These are phyloP conservation scores for Zapornia atra DNA, from an alignment of 2,113 vertebrate species.

Conservation along the genomic window DNA sequence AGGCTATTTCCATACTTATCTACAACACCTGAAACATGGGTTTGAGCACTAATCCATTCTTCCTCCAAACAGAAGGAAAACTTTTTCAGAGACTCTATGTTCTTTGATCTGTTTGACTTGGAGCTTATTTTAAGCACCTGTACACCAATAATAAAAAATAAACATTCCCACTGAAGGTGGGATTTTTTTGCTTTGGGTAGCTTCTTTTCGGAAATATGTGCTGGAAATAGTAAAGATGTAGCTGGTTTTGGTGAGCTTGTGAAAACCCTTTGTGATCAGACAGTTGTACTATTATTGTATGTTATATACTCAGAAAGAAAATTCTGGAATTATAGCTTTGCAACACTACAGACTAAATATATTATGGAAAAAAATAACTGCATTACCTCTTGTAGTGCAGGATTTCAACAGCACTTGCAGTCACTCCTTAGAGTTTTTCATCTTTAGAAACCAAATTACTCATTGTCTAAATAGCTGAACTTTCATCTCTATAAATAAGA, in stretches of 20 bases:
- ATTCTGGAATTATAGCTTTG: constrained; percentile 37
- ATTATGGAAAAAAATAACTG: constrained; percentile 55
- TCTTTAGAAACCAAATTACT: constrained; percentile 72
- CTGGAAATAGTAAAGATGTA: not conserved
- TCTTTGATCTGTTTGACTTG: not conserved
- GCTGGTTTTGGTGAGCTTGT: not conserved
- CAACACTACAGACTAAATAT: constrained; percentile 49
- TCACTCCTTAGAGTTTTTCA: constrained; percentile 68
- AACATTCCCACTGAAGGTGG: not conserved
- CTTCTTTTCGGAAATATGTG: not conserved
- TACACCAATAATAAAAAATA: not conserved
- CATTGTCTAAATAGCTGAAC: constrained; percentile 75
- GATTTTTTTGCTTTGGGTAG: not conserved
- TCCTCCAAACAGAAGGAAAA: not conserved
- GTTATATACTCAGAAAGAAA: not conserved
- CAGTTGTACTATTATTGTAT: not conserved
- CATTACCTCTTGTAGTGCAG: constrained; percentile 44
- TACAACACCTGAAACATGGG: not conserved
- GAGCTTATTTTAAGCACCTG: not conserved
- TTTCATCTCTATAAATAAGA: constrained; percentile 76
- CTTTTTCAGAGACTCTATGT: not conserved
- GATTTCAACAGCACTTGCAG: constrained; percentile 63
- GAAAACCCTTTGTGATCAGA: constrained; percentile 25
- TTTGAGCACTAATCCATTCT: not conserved
- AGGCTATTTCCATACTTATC: not conserved